Evolutionary conservation across 2,888 invertebrate genomes (phyloP).

Genomic region (Pyrocoelia pectoralis): DNA sequence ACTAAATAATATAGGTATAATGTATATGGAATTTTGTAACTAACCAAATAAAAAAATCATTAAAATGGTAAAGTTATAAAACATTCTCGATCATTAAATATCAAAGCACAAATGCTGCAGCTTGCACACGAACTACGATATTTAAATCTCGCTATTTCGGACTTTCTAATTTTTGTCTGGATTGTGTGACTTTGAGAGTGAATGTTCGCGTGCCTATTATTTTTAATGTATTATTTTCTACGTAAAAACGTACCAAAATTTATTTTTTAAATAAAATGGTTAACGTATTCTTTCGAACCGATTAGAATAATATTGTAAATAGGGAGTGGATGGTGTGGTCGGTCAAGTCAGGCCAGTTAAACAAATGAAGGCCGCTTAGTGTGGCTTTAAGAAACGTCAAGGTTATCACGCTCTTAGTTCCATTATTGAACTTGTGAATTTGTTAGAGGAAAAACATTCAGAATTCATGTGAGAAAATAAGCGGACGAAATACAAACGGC

Average conservation of each 20-base stretch:
- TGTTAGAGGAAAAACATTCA: conserved; percentile 30
- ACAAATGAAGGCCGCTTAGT: conserved; percentile 46
- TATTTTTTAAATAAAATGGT: neutral
- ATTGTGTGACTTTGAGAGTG: conserved; percentile 7
- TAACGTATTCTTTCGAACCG: neutral
- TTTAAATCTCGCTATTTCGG: conserved; percentile 20
- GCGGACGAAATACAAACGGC: no score
- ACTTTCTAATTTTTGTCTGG: conserved; percentile 26
- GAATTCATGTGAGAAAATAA: neutral
- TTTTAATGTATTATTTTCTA: no score
- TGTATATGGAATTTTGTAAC: no score
- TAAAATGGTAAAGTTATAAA: neutral
- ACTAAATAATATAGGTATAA: no score
- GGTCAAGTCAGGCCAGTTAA: conserved; percentile 29
- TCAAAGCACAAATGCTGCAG: neutral
- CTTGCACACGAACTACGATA: conserved; percentile 9
- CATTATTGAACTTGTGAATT: conserved; percentile 37
- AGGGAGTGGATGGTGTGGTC: conserved; percentile 36
- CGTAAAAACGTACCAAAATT: neutral
- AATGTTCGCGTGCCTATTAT: neutral
- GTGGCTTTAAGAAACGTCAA: conserved; percentile 48
- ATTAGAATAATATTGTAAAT: conserved; percentile 8
- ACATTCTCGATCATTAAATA: neutral
- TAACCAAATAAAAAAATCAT: no score
- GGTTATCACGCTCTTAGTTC: conserved; percentile 44